Percentiles rank a stretch among this genome's conserved stretches.
phyloP scores from a whole-genome alignment of 1,140 invertebrate genomes.

The Oncopodura yosiiana region DNA sequence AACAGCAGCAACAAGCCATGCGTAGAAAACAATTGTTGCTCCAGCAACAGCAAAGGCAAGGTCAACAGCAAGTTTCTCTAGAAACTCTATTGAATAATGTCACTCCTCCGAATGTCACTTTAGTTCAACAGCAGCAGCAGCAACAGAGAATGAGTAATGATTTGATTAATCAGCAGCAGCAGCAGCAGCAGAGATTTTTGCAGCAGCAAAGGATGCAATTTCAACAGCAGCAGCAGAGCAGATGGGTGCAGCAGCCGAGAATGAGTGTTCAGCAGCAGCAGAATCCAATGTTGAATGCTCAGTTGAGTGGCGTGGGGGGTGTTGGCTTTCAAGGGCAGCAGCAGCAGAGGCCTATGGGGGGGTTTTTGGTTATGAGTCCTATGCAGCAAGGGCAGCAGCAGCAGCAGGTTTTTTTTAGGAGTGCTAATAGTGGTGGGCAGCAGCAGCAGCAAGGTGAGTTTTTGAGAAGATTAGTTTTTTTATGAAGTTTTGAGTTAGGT shows the following conservation, averaged over 20 bases:
- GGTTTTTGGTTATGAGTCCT: not conserved
- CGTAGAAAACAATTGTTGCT: not conserved
- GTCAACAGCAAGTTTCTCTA: conserved; percentile 6
- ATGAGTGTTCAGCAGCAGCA: conserved; percentile 32
- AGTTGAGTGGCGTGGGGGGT: conserved; percentile 53
- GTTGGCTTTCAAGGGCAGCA: conserved; percentile 39
- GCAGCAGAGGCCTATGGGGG: conserved; percentile 28
- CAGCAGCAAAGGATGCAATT: conserved; percentile 27
- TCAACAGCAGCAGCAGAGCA: conserved; percentile 34
- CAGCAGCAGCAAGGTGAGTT: too few relatives aligned
- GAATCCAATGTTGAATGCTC: conserved; percentile 69
- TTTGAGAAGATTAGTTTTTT: too few relatives aligned
- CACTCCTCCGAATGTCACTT: conserved; percentile 2
- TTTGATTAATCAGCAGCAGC: not conserved
- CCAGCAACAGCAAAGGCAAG: not conserved
- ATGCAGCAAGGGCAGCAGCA: too few relatives aligned
- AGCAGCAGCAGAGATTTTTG: conserved; percentile 12
- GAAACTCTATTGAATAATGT: conserved; percentile 7
- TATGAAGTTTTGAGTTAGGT: too few relatives aligned
- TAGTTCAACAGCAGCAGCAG: conserved; percentile 4
- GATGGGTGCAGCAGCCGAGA: not conserved
- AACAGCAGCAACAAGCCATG: conserved; percentile 8
- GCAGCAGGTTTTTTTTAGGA: too few relatives aligned
- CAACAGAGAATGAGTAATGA: not conserved
- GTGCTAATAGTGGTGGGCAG: too few relatives aligned